These are phyloP conservation scores for Enteromius mattozi DNA, from an alignment of 2,797 vertebrate species.

Conservation along the genomic window DNA sequence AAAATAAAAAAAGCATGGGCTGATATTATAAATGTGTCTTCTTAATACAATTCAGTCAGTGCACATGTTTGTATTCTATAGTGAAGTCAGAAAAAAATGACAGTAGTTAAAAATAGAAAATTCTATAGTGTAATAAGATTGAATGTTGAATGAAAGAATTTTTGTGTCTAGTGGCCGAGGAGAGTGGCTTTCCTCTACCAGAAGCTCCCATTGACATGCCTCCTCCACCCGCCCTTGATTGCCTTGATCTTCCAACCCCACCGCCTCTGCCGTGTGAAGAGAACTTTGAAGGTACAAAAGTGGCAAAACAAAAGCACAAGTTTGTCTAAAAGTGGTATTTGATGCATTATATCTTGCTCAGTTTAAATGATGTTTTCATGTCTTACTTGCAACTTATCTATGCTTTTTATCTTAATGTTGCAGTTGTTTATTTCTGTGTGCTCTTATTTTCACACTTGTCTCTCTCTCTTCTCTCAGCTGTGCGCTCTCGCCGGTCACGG, in stretches of 20 bases:
- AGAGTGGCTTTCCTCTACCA: constrained; percentile 65
- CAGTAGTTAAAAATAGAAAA: neutral
- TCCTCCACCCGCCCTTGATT: constrained; percentile 54
- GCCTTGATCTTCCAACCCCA: constrained; percentile 64
- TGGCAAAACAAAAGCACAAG: no score
- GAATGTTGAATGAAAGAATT: neutral
- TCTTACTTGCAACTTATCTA: constrained; percentile 3
- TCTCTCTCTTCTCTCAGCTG: constrained; percentile 60
- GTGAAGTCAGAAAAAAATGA: neutral
- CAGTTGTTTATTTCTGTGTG: neutral
- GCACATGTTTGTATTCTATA: neutral
- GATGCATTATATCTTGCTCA: neutral
- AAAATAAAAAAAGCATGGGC: neutral
- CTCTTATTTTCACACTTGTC: constrained; percentile 43
- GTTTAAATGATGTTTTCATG: neutral
- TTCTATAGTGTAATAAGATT: neutral
- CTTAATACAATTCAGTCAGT: neutral
- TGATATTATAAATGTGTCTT: neutral
- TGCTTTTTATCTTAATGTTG: neutral
- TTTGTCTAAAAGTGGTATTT: neutral
- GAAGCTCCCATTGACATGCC: constrained; percentile 53
- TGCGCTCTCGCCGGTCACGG: constrained; percentile 67
- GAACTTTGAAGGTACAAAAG: constrained; percentile 61
- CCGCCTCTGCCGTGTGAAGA: constrained; percentile 60
- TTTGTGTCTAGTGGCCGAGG: constrained; percentile 66